A percentile compares a stretch with the other conserved stretches of the same genome.
Evolutionary conservation across 2,113 vertebrate species (phyloP).

Genomic region (Crotophaga sulcirostris): DNA sequence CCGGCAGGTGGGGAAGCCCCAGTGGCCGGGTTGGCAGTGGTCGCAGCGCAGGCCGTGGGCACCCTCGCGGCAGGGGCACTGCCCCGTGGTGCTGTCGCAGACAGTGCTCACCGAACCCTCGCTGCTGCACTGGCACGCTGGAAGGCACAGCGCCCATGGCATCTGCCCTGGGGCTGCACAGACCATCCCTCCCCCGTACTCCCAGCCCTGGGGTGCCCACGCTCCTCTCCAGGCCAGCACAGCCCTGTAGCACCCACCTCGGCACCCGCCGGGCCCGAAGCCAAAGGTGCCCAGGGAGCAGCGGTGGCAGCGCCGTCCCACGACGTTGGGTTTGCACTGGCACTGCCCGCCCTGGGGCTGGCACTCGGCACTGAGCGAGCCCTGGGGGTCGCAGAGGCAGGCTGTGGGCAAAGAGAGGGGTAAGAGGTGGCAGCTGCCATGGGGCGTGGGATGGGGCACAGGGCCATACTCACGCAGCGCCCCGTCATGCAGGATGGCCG

Average conservation of each 20-base stretch:
- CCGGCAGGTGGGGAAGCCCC: slow-evolving; percentile 91
- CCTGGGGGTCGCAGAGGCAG: slow-evolving; percentile 91
- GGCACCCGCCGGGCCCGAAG: slow-evolving; percentile 89
- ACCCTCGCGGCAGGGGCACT: slow-evolving; percentile 87
- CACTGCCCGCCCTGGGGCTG: slow-evolving; percentile 91
- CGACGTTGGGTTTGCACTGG: slow-evolving; percentile 85
- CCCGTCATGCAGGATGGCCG: slow-evolving; percentile 85
- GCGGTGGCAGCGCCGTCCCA: slow-evolving; percentile 85
- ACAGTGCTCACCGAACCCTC: slow-evolving; percentile 85
- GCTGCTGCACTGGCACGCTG: slow-evolving; percentile 88
- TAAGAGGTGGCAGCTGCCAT: accelerated
- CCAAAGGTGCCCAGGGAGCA: slow-evolving; percentile 89
- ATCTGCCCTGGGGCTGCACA: accelerated
- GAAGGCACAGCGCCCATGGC: not conserved
- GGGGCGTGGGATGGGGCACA: accelerated
- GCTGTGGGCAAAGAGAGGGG: slow-evolving; percentile 60
- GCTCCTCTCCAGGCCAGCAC: not conserved
- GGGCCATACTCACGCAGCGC: slow-evolving; percentile 84
- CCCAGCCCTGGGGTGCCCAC: not conserved
- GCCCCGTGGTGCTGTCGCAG: slow-evolving; percentile 86
- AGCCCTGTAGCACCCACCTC: slow-evolving; percentile 70
- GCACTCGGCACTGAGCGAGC: slow-evolving; percentile 88
- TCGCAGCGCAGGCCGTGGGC: slow-evolving; percentile 87
- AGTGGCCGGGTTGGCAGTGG: slow-evolving; percentile 88
- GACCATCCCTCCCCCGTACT: accelerated